Base-by-base conservation (phyloP, 2,888 invertebrate genomes). In the Pelosia muscerda region DNA sequence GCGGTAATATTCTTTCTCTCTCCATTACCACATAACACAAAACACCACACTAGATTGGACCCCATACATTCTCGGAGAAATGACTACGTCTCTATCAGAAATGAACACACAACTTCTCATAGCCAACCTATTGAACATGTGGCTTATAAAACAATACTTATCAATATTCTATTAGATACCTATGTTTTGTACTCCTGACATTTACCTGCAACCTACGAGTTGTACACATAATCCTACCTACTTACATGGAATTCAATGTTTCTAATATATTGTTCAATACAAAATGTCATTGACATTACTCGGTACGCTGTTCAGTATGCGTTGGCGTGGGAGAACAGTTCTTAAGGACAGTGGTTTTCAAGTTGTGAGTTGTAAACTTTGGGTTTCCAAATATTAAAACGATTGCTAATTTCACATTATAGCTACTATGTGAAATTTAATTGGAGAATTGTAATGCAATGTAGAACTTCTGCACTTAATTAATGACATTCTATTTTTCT, bases 271-370 rank as follows among this genome's bases (percentile, higher is more conserved):
- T 60, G 23, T 66, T 49, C 62, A 31, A 42, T 42, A 64, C 49
- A 65, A 60, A 72, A 71, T 71, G 72, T 75, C 75, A 77, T 69
- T 78, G 79, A 71, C 75, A 75, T 71, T 58, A 57, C 22, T 23
- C 31, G 71, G 66, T 64, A 53, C 61, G 56, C 66, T 15, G 38
- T 9, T 25, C 57, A 58, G 31, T 22, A 57, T 19, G 5, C 22
- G 64, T 67, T 69, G 75, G 79, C 65, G 79, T 74, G 75, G 69
- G 79, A 77, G 69, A 64, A 59, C 38, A 25, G 53, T 71, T 70
- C 69, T 67, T 63, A 63, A 8, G 19, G n/a, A 19, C 49, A 49
- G 49, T 49, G 49, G 19, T n/a, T 49, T 19, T 49, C 49, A 49
- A 49, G 0, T 1, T 49, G 19, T 42, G 42, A 49, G n/a, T n/a